A percentile compares a stretch with the other conserved stretches of the same genome.
phyloP scores from a whole-genome alignment of 2,113 vertebrate species.

The Paradisaea rubra region DNA sequence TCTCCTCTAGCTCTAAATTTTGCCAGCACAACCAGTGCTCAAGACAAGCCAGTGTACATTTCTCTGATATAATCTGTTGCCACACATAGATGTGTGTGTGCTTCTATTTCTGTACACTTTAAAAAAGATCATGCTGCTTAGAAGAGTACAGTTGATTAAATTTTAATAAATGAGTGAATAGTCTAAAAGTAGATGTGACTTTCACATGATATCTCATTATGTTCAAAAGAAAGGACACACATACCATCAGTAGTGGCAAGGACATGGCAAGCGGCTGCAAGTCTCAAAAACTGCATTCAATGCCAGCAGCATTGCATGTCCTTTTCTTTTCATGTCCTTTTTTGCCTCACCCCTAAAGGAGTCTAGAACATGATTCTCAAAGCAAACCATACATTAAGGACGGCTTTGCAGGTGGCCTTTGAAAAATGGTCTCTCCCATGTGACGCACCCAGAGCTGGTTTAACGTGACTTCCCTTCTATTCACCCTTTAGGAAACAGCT shows the following conservation, averaged over 20 bases:
- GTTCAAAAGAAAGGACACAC: neutral
- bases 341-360: neutral
- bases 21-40: neutral
- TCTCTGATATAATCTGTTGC: neutral
- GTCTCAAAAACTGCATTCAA: neutral
- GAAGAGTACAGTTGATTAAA: neutral
- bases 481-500: conserved; percentile 5
- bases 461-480: conserved; percentile 12
- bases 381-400: neutral
- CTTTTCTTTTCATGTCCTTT: neutral
- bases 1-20: neutral
- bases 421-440: neutral
- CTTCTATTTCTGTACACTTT: neutral
- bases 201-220: neutral
- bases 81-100: neutral
- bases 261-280: fast-evolving
- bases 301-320: neutral
- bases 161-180: neutral
- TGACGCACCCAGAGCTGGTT: neutral
- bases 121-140: neutral
- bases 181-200: neutral
- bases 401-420: neutral
- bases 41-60: neutral
- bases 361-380: neutral
- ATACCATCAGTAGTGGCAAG: neutral